Base-by-base conservation (phyloP, 2,797 vertebrate genomes). In the Pelochelys cantorii region DNA sequence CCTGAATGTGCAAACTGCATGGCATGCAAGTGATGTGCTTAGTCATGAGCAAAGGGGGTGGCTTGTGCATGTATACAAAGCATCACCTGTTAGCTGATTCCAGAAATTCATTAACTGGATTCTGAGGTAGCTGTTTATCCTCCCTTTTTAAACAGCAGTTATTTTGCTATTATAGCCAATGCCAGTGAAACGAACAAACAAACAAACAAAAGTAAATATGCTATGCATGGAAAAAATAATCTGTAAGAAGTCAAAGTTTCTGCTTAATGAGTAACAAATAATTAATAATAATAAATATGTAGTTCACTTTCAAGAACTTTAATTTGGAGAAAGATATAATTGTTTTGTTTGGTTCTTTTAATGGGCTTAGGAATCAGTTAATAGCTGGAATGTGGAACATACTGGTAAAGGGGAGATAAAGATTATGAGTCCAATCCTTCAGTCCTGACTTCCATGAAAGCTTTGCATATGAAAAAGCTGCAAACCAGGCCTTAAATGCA, bases 11-110 rank as follows among this genome's bases (percentile, higher is more conserved):
- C 91, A 96, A 96, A 29, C 88, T 84, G 90, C 96, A 93, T 88
- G 91, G 89, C 82, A 86, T 88, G 92, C 81, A 95, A 90, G 92
- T 86, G 95, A 89, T 89, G 86, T 95, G 96, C 96, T 97, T 97
- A 96, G 94, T 97, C 96, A 97, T 37, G 85, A 86, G 82, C 89
- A 83, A 90, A 86, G 79, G 80, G 81, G 92, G 87, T 94, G 93
- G 90, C 75, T 90, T 83, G 25, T 88, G 83, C 88, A 91, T 96
- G 91, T 93, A 84, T 93, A 88, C 83, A 88, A 55, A 96, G 88
- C 85, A 94, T 90, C 90, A 93, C 27, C 91, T 95, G 79, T 79
- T 8, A 71, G 53, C 55, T 13, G 55, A 80, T 55, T 95, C 88
- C 94, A 92, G 89, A 90, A 94, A 93, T 54, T 90, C 82, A 23